These are phyloP conservation scores for Drosophila micromelanica DNA, from an alignment of 1,140 invertebrate species.

Conservation along the genomic window DNA sequence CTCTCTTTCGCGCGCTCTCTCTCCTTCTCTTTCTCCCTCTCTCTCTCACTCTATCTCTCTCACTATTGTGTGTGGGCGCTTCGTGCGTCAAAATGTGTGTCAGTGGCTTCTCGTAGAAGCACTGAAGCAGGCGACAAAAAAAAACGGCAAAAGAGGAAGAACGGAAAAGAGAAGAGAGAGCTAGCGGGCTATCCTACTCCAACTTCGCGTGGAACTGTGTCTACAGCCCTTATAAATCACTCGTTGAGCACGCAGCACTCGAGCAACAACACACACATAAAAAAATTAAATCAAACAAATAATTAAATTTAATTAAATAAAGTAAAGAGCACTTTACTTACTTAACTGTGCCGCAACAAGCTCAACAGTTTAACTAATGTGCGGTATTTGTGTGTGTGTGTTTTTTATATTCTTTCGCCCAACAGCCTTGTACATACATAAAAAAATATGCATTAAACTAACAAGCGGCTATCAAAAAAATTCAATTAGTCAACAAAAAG, in stretches of 20 bases:
- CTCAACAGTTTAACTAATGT: constrained; percentile 49
- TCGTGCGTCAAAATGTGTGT: constrained; percentile 71
- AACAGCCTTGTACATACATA: constrained; percentile 72
- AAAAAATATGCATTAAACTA: constrained; percentile 62
- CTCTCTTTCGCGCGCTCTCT: constrained; percentile 40
- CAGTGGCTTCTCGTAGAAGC: constrained; percentile 57
- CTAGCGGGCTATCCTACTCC: constrained; percentile 7
- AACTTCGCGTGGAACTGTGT: constrained; percentile 6
- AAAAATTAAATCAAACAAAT: constrained; percentile 41
- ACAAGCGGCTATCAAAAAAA: constrained; percentile 29
- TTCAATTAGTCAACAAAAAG: constrained; percentile 30
- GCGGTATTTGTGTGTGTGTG: constrained; percentile 33
- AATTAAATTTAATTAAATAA: constrained; percentile 19
- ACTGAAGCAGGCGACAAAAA: constrained; percentile 16
- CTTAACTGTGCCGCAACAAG: constrained; percentile 48
- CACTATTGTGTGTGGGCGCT: constrained; percentile 38
- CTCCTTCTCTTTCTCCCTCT: neutral
- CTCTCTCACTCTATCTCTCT: constrained; percentile 35
- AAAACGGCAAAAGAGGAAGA: constrained; percentile 3
- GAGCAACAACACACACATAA: constrained; percentile 24
- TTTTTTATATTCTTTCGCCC: neutral
- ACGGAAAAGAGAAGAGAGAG: constrained; percentile 14
- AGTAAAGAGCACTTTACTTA: constrained; percentile 54
- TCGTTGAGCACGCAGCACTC: constrained; percentile 72
- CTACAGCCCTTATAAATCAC: constrained; percentile 57